Conservation (phyloP, 1,140 invertebrate genomes). For the Bombus waltoni region DNA sequence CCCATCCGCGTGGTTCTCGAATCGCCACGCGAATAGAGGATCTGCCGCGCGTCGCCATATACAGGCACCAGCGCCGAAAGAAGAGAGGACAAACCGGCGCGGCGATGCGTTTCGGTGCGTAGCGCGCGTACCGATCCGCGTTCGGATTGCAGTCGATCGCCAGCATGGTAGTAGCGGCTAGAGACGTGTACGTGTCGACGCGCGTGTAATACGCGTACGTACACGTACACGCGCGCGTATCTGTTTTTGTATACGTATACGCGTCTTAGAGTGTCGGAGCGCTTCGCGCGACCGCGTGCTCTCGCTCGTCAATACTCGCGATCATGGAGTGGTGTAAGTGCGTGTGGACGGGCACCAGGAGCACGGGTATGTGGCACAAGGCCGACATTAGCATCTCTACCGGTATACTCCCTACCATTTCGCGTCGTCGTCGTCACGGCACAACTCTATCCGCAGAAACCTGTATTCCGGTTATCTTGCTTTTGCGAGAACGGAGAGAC, state of each 20-base stretch:
- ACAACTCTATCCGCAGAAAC: constrained; percentile 79
- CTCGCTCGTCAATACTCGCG: constrained; percentile 39
- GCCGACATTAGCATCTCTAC: constrained; percentile 83
- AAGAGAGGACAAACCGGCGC: constrained; percentile 11
- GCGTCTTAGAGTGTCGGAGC: not conserved
- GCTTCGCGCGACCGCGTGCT: constrained; percentile 41
- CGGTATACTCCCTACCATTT: constrained; percentile 80
- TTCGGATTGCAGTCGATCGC: constrained; percentile 18
- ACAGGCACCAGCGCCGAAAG: constrained; percentile 34
- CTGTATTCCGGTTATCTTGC: constrained; percentile 79
- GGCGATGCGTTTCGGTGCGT: constrained; percentile 57
- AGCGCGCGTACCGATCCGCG: not conserved
- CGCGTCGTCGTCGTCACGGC: constrained; percentile 67
- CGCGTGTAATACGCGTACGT: not conserved
- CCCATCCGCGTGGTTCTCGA: too few species aligned
- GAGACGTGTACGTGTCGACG: not conserved
- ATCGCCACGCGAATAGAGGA: not conserved
- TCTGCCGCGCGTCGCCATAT: not conserved
- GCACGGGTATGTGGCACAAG: constrained; percentile 81
- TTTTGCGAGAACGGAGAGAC: constrained; percentile 56
- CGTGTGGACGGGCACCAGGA: constrained; percentile 70
- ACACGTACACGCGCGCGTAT: not conserved
- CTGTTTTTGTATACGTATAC: too few species aligned
- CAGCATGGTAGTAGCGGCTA: not conserved
- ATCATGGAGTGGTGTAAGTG: constrained; percentile 39